Evolutionary conservation across 2,797 vertebrate genomes (phyloP).

Genomic region (Amphiprion clarkii): DNA sequence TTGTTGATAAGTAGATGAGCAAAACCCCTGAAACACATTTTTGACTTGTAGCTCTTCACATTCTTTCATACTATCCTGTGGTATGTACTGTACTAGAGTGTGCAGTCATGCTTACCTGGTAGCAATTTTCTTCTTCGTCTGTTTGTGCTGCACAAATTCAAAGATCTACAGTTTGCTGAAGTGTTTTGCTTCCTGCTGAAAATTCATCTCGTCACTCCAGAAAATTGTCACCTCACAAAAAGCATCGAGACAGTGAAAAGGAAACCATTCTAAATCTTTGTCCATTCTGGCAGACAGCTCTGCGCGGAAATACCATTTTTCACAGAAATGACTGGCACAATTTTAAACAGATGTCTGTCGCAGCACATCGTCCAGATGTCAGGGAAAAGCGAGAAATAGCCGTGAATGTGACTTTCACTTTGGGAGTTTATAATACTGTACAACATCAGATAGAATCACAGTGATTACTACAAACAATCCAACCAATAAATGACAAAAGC

Average conservation of each 20-base stretch:
- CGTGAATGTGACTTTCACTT: constrained; percentile 26
- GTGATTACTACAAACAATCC: constrained; percentile 2
- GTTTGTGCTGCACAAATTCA: constrained; percentile 12
- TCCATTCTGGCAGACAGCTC: constrained; percentile 60
- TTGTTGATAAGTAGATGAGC: constrained; percentile 2
- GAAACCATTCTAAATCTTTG: constrained; percentile 67
- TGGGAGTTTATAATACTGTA: constrained; percentile 6
- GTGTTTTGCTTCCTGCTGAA: constrained; percentile 23
- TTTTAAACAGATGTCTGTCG: constrained; percentile 51
- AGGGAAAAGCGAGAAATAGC: constrained; percentile 18
- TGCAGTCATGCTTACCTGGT: constrained; percentile 12
- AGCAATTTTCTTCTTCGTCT: constrained; percentile 10
- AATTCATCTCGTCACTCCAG: constrained; percentile 16
- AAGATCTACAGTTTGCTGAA: constrained; percentile 18
- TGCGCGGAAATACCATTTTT: constrained; percentile 50
- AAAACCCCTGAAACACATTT: constrained; percentile 16
- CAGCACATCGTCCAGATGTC: constrained; percentile 59
- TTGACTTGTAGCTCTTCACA: constrained; percentile 25
- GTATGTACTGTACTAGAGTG: not conserved
- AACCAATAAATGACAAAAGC: not conserved
- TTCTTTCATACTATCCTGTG: constrained; percentile 37
- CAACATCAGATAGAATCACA: not conserved
- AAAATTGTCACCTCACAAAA: constrained; percentile 49
- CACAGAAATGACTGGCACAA: constrained; percentile 61
- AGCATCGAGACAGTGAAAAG: constrained; percentile 50